These are phyloP conservation scores for Pseudomyrmex gracilis DNA, from an alignment of 1,140 invertebrate species.

Conservation along the genomic window DNA sequence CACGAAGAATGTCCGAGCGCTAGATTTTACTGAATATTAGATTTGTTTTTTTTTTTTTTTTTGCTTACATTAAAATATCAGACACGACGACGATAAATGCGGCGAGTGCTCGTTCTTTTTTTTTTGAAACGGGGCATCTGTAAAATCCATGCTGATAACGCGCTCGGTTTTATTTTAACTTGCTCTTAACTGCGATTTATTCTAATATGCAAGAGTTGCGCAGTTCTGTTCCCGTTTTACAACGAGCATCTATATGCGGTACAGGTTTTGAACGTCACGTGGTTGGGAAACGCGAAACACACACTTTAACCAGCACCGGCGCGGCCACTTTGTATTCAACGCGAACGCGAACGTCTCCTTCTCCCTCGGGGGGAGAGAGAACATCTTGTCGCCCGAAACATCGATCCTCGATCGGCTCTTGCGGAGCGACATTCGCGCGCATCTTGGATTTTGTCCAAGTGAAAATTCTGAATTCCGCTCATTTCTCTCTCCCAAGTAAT, in stretches of 20 bases:
- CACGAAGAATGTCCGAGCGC: no score
- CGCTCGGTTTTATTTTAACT: constrained; percentile 15
- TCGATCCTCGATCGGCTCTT: constrained; percentile 47
- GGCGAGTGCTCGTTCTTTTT: no score
- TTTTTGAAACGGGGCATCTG: no score
- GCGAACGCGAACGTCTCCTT: constrained; percentile 69
- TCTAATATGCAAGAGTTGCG: constrained; percentile 24
- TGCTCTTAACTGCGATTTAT: constrained; percentile 3
- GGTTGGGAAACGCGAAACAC: constrained; percentile 32
- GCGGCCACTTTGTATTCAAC: constrained; percentile 78
- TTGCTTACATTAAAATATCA: not conserved
- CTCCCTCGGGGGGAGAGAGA: not conserved
- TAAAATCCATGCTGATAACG: not conserved
- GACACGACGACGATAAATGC: no score
- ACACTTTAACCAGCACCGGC: constrained; percentile 71
- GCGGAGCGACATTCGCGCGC: not conserved
- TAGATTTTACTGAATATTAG: no score
- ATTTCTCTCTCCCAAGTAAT: constrained; percentile 12
- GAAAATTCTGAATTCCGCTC: constrained; percentile 12
- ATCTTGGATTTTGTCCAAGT: constrained; percentile 9
- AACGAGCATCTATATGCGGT: not conserved
- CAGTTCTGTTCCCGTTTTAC: not conserved
- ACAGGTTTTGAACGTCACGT: constrained; percentile 27
- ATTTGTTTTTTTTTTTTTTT: no score
- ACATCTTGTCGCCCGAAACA: constrained; percentile 38